Evolutionary conservation across 1,140 invertebrate genomes (phyloP), one percentile per base, ranked within the genome.

Genomic region (Heliothis virescens): DNA sequence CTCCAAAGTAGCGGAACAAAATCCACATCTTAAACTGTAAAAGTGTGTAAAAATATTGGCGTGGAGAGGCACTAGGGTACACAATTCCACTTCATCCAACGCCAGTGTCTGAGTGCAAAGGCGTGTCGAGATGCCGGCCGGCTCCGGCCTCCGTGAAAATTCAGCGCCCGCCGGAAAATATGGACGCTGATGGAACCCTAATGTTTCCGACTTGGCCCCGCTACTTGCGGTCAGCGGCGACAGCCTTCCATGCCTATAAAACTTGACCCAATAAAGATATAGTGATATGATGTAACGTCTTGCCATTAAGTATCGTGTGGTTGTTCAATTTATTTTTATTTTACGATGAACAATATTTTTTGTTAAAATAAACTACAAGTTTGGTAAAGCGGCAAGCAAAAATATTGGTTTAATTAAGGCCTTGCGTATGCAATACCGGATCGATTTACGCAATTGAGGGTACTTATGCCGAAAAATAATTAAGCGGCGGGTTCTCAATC

Each of bases 141-240:
- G 86, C 86, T 82, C 80, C 85, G 87, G 89, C 89, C 89, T 86
- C 85, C 87, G 89, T 91, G 90, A 90, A 92, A 92, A 92, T 90
- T 92, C 89, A 88, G 81, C 89, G 80, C 83, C 79, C 82, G 89
- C 90, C 91, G 91, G 91, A 92, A 92, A 93, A 91, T 93, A 92
- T 92, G 87, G 92, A 89, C 89, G 85, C 87, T 90, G 92, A 92
- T 92, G 90, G 90, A 91, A 90, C 92, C 92, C 90, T 92, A 94
- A 92, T 94, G 92, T 90, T 94, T 94, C 92, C 90, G 91, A 91
- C 90, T 93, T 92, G 90, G 85, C 87, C 82, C 85, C 84, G 88
- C 87, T 83, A 86, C 87, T 91, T 86, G 90, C 91, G 92, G 92
- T 91, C 92, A 92, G 83, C 87, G 85, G 81, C 83, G 85, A 87